A percentile compares a stretch with the other conserved stretches of the same genome.
Evolutionary conservation across 2,797 vertebrate species (phyloP).

Genomic region (Notamacropus eugenii): DNA sequence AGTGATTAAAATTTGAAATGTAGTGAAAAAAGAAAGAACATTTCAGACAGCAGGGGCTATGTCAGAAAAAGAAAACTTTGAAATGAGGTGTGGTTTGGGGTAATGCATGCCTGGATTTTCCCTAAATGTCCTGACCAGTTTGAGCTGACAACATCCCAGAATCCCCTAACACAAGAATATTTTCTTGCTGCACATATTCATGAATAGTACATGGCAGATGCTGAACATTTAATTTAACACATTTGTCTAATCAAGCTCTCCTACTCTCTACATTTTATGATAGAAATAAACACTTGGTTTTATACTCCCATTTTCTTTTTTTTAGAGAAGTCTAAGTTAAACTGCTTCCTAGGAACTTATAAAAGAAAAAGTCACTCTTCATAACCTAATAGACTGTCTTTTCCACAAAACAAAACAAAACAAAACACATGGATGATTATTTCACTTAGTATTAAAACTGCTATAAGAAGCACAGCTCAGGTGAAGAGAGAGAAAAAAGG

Average conservation of each 20-base stretch:
- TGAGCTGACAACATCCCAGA: background rate
- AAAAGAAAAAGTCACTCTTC: background rate
- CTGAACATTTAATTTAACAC: background rate
- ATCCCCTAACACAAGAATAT: background rate
- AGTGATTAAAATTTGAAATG: background rate
- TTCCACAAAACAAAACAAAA: slow-evolving; percentile 18
- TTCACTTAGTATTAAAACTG: background rate
- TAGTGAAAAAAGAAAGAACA: background rate
- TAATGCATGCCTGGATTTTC: background rate
- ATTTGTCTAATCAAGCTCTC: background rate
- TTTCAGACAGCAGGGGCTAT: background rate
- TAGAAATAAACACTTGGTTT: slow-evolving; percentile 14
- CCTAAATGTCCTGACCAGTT: background rate
- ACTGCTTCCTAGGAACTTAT: background rate
- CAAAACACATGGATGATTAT: background rate
- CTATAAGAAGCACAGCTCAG: background rate
- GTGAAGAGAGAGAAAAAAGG: background rate
- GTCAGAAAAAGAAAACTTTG: background rate
- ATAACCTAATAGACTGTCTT: background rate
- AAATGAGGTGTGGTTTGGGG: background rate
- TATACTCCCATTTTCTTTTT: background rate
- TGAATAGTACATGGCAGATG: slow-evolving; percentile 3
- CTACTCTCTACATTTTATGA: background rate
- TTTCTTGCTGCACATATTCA: background rate
- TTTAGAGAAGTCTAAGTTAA: background rate